Evolutionary conservation across 2,888 invertebrate genomes (phyloP).

Genomic region (Sarcophaga subvicina): DNA sequence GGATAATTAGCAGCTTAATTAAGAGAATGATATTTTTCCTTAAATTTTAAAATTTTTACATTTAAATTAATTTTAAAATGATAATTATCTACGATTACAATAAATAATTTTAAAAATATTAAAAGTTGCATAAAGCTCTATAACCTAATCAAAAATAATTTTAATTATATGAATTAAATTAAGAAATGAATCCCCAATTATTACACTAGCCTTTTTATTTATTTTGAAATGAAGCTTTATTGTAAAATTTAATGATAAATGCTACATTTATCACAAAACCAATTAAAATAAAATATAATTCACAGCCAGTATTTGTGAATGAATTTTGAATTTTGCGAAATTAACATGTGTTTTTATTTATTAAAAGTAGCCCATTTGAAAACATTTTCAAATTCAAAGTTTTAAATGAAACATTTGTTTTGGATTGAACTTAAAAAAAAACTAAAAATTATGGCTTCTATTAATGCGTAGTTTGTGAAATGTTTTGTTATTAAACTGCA

Average conservation of each 20-base stretch:
- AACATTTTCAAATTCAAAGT: conserved; percentile 20
- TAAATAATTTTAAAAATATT: too few species aligned
- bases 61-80: too few species aligned
- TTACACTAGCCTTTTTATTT: too few species aligned
- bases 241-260: not conserved
- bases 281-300: conserved; percentile 2
- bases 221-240: too few species aligned
- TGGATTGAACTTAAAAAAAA: not conserved
- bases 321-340: not conserved
- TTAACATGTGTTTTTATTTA: conserved; percentile 35
- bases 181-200: too few species aligned
- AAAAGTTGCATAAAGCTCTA: too few species aligned
- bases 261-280: not conserved
- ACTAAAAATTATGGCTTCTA: conserved; percentile 8
- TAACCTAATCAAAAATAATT: too few species aligned
- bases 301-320: conserved; percentile 2
- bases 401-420: conserved; percentile 42
- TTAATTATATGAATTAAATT: too few species aligned
- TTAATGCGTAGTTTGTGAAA: conserved; percentile 4
- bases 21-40: too few species aligned
- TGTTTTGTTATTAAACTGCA: conserved; percentile 36
- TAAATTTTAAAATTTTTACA: too few species aligned
- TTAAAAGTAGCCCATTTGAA: conserved; percentile 16
- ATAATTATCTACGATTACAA: too few species aligned
- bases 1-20: too few species aligned